Evolutionary conservation across 2,113 vertebrate species (phyloP).

Genomic region (Cettia cetti): DNA sequence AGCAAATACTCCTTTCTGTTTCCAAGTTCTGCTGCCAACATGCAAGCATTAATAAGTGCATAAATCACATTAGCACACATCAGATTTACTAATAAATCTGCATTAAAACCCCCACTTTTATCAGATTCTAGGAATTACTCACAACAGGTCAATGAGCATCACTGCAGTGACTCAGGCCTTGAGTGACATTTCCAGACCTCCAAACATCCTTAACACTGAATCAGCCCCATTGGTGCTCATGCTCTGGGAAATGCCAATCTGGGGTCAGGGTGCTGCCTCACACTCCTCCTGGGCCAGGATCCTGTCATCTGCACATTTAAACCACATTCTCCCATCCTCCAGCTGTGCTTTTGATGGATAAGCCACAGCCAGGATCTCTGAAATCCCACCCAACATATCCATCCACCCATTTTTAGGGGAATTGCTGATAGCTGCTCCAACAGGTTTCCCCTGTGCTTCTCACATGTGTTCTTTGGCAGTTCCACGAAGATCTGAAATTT

Average conservation of each 20-base stretch:
- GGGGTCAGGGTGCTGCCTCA: not conserved
- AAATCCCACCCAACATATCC: not conserved
- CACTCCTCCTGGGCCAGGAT: not conserved
- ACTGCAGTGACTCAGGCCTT: not conserved
- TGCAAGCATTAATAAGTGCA: not conserved
- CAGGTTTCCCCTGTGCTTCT: not conserved
- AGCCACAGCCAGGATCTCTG: not conserved
- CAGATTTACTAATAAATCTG: not conserved
- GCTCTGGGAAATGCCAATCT: not conserved
- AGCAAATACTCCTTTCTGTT: not conserved
- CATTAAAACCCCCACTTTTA: accelerated
- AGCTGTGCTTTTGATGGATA: not conserved
- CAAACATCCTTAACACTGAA: not conserved
- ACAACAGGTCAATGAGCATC: not conserved
- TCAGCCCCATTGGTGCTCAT: accelerated
- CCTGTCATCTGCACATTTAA: not conserved
- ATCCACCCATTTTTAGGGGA: not conserved
- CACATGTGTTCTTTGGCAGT: not conserved
- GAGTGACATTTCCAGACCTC: not conserved
- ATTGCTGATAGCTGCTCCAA: not conserved
- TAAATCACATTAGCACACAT: not conserved
- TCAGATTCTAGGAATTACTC: not conserved
- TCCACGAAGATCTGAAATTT: not conserved
- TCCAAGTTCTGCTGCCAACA: not conserved
- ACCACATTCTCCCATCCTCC: not conserved